Evolutionary conservation across 2,888 invertebrate species (phyloP), one percentile per base, ranked within the genome.

Genomic region (Temnothorax ravouxi): DNA sequence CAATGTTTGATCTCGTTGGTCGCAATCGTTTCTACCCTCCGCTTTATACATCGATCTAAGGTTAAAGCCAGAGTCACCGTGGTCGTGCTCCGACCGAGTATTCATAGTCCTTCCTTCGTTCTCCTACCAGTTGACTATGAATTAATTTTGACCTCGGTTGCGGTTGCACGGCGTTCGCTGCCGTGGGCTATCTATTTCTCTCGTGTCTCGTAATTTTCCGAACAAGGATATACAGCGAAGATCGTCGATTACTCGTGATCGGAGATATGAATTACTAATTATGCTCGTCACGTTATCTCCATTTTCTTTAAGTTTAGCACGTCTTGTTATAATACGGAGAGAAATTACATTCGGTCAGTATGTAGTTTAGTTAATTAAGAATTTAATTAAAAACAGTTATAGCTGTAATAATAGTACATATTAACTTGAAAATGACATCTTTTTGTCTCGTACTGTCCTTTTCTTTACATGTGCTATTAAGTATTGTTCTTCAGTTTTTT

Each of bases 201-300:
- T 87, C 84, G 84, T 86, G 86, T 91, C 87, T 87, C 87, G 86
- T 90, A 90, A 91, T 91, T 91, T 84, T 86, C 74, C 41, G 21
- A 54, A 69, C 64, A 54, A 74, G 72, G 75, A 77, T 56, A 29
- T 18, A 44, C 86, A 72, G 64, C 59, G 64, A 62, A 29, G 66
- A 76, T 66, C 52, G 66, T 52, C 56, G 69, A 89, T 77, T 84
- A 84, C 80, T 87, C 76, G 44, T 83, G 52, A 84, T 80, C 62
- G 44, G 34, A 41, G 11, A n/a, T 67, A 8, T 29, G n/a, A 80
- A 80, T 80, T 56, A 34, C 80, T 83, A 82, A 86, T 84, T 61
- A 74, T 69, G 75, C 50, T 83, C 29, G 66, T 87, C 86, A 75
- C 34, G 5, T 5, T 38, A 8, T 15, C 29, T 69, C 5, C 0